phyloP scores from a whole-genome alignment of 2,797 vertebrate species.

The Macropus fuliginosus region DNA sequence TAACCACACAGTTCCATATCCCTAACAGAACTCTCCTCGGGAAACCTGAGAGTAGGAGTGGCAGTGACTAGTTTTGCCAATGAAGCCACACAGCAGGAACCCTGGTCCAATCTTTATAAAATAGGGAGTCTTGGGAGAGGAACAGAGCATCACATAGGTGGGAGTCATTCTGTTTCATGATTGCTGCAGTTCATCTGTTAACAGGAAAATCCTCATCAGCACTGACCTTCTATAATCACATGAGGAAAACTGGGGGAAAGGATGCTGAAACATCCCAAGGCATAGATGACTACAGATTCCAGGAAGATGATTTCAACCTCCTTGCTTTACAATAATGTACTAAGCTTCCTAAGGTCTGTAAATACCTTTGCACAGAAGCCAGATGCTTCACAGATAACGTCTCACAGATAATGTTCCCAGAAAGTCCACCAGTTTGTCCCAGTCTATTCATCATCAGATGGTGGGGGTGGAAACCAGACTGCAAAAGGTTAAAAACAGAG shows the following conservation, averaged over 20 bases:
- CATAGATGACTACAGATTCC: conserved; percentile 80
- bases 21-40: conserved; percentile 29
- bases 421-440: conserved; percentile 79
- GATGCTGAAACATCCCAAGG: conserved; percentile 69
- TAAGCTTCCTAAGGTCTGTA: conserved; percentile 77
- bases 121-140: background rate
- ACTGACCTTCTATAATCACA: conserved; percentile 47
- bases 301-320: conserved; percentile 84
- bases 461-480: background rate
- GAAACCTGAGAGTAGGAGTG: background rate
- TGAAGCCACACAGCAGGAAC: background rate
- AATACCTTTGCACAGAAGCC: conserved; percentile 71
- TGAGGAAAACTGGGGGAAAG: conserved; percentile 42
- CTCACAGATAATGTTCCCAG: conserved; percentile 79
- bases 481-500: background rate
- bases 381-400: conserved; percentile 65
- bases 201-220: conserved; percentile 21
- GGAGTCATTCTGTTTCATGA: background rate
- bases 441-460: conserved; percentile 58
- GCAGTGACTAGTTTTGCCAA: background rate
- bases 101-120: background rate
- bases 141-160: background rate
- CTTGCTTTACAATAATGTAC: conserved; percentile 77
- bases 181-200: background rate
- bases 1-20: conserved; percentile 46